phyloP scores from a whole-genome alignment of 1,140 invertebrate species.

The Atta colombica region DNA sequence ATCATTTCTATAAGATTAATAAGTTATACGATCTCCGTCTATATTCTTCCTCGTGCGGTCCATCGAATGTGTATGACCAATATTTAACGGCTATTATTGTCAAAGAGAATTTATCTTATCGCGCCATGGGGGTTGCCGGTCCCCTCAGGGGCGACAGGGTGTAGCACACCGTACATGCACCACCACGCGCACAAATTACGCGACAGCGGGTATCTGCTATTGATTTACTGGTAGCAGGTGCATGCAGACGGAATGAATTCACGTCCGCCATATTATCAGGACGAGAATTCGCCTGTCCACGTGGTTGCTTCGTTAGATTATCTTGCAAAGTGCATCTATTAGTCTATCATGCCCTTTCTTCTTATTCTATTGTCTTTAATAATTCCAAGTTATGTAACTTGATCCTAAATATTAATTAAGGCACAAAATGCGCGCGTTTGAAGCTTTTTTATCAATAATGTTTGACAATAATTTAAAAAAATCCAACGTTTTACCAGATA shows the following conservation, averaged over 20 bases:
- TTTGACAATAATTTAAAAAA: neutral
- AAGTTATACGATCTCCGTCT: constrained; percentile 68
- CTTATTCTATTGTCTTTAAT: neutral
- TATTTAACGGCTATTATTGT: constrained; percentile 81
- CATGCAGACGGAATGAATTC: constrained; percentile 72
- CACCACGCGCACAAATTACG: constrained; percentile 72
- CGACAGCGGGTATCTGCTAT: constrained; percentile 77
- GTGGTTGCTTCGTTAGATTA: constrained; percentile 28
- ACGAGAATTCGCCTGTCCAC: constrained; percentile 53
- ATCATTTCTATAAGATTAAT: constrained; percentile 75
- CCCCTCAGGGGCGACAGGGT: constrained; percentile 43
- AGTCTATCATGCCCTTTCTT: neutral
- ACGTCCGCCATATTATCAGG: constrained; percentile 67
- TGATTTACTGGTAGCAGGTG: constrained; percentile 79
- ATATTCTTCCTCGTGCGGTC: constrained; percentile 36
- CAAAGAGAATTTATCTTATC: constrained; percentile 81
- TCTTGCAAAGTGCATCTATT: constrained; percentile 2
- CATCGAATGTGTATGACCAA: constrained; percentile 75
- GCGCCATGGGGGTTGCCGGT: constrained; percentile 59
- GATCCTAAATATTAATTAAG: neutral
- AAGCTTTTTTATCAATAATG: neutral
- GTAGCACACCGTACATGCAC: constrained; percentile 43
- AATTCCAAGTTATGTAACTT: neutral
- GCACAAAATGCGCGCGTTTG: neutral
- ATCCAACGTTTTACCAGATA: neutral